Evolutionary conservation across 2,888 invertebrate genomes (phyloP), one percentile per base, ranked within the genome.

Genomic region (Leucoptera coffeella): DNA sequence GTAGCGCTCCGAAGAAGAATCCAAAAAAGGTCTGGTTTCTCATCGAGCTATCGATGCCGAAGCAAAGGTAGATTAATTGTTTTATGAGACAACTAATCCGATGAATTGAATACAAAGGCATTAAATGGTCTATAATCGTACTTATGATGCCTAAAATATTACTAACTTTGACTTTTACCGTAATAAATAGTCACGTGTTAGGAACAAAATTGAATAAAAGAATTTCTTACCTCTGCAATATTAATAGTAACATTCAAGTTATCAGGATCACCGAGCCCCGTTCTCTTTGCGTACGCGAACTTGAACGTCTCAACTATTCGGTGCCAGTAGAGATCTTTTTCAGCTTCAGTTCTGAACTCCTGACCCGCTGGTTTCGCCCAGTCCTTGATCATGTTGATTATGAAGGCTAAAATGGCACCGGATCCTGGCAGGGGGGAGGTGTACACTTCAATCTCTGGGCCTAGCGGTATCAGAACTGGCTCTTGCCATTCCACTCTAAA

Each of bases 271-370:
- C 88, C 95, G 33, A 97, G 64, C 36, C 82, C 77, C 1, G 87
- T 86, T 37, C 95, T 72, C 44, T 82, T 78, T 2, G 89, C 94
- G 53, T 86, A 94, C 11, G 85, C 93, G 64, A 83, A 94, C 54
- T 97, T 97, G 58, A 92, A 88, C 4, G 86, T 77, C 51, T 97
- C 96, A 5, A 87, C 69, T 35, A 92, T 71, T 34, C 89, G 78
- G 41, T 96, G 95, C 74, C 85, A 85, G 48, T 87, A 52, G 81
- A 89, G 49, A 92, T 92, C 45, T 85, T 82, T 3, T 82, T 74
- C n/a, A n/a, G n/a, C n/a, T n/a, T n/a, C n/a, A n/a, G n/a, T n/a
- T n/a, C n/a, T n/a, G n/a, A n/a, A n/a, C 49, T 92, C 92, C 2
- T 82, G 64, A 39, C 56, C 29, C 20, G 43, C 45, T 2, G 38